Percentiles rank a stretch among this genome's conserved stretches.
Evolutionary conservation across 1,140 invertebrate species (phyloP).

Genomic region (Euglossa dilemma): DNA sequence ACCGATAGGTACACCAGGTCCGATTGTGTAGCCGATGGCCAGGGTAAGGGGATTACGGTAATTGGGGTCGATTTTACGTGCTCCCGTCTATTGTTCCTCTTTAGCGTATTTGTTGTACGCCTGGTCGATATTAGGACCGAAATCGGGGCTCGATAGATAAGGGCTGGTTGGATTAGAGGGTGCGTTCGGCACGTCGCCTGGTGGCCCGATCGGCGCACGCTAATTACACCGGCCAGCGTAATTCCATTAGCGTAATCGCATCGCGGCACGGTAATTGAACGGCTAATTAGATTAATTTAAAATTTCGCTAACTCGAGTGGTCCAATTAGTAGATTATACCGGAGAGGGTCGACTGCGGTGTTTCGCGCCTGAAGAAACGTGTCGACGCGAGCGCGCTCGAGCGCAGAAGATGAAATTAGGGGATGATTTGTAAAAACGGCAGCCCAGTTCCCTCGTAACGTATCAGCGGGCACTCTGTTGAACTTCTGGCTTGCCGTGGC

Average conservation of each 20-base stretch:
- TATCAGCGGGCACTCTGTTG: slow-evolving; percentile 28
- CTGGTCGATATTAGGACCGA: neutral
- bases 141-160: slow-evolving; percentile 18
- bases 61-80: neutral
- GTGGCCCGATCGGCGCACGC: slow-evolving; percentile 39
- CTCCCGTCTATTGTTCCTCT: neutral
- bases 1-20: too few relatives aligned
- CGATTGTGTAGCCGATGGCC: neutral
- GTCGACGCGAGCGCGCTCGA: neutral
- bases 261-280: slow-evolving; percentile 74
- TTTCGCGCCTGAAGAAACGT: slow-evolving; percentile 7
- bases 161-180: slow-evolving; percentile 36
- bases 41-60: neutral
- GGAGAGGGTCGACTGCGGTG: slow-evolving; percentile 4
- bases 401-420: neutral
- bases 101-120: neutral
- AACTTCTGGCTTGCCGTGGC: slow-evolving; percentile 11
- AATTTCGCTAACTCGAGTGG: slow-evolving; percentile 75
- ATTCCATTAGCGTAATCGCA: slow-evolving; percentile 79
- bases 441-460: slow-evolving; percentile 22
- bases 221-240: slow-evolving; percentile 75
- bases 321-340: slow-evolving; percentile 76
- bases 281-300: slow-evolving; percentile 79
- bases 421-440: too few relatives aligned
- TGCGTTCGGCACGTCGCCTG: slow-evolving; percentile 49